Percentiles rank a stretch among this genome's conserved stretches.
Conservation (phyloP, 2,888 invertebrate genomes). For the Craniophora ligustri region DNA sequence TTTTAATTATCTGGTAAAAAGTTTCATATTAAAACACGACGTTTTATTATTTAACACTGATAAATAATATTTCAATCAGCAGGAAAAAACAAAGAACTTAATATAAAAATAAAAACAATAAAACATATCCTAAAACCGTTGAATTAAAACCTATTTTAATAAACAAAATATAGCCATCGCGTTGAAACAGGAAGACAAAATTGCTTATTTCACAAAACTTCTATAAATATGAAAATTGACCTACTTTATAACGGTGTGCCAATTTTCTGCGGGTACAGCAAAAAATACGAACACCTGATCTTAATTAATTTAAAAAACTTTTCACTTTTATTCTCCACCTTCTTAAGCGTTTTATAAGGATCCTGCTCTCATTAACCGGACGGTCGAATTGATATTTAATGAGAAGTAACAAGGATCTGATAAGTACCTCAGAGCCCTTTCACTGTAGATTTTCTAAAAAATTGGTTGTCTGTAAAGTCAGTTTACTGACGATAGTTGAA, state of each 20-base stretch:
- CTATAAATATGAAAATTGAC: conserved; percentile 26
- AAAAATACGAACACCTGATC: conserved; percentile 31
- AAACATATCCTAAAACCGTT: too few relatives aligned
- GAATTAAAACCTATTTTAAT: too few relatives aligned
- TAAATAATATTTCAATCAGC: too few relatives aligned
- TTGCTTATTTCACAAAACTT: conserved; percentile 3
- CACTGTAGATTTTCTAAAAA: conserved; percentile 3
- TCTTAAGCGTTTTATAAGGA: neutral
- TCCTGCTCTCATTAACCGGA: neutral
- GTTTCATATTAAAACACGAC: too few relatives aligned
- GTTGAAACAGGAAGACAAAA: neutral
- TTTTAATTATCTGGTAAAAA: too few relatives aligned
- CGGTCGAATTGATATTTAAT: conserved; percentile 16
- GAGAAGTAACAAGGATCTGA: conserved; percentile 11
- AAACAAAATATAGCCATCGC: neutral
- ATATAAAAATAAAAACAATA: too few relatives aligned
- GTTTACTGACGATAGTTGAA: too few relatives aligned
- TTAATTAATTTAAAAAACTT: conserved; percentile 35
- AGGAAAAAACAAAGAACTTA: too few relatives aligned
- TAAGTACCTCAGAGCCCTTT: conserved; percentile 12
- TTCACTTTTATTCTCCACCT: neutral
- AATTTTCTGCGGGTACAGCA: conserved; percentile 2
- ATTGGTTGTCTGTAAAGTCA: too few relatives aligned
- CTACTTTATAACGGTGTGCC: conserved; percentile 15
- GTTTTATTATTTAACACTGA: too few relatives aligned